A percentile compares a stretch with the other conserved stretches of the same genome.
Conservation (phyloP, 2,888 invertebrate species). For the Drosophila birchii region DNA sequence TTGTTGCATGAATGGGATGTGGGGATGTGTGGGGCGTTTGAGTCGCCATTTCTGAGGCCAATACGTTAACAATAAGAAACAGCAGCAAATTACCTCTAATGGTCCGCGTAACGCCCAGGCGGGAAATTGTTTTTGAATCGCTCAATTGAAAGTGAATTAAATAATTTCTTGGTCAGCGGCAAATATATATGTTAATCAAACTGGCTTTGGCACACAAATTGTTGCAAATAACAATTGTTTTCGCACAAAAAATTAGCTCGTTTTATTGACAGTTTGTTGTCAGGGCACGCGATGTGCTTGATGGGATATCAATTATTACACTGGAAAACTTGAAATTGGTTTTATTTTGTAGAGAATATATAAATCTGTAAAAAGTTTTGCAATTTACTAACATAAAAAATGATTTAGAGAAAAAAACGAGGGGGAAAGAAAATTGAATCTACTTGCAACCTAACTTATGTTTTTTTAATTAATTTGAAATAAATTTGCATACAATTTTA, state of each 20-base stretch:
- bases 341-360: neutral
- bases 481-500: too few species aligned
- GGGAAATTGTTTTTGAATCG: conserved; percentile 37
- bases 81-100: conserved; percentile 34
- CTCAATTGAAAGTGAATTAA: conserved; percentile 32
- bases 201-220: conserved; percentile 32
- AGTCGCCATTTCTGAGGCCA: conserved; percentile 57
- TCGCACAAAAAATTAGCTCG: conserved; percentile 16
- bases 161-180: conserved; percentile 35
- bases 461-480: too few species aligned
- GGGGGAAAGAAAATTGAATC: too few species aligned
- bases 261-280: conserved; percentile 40
- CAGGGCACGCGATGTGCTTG: conserved; percentile 32
- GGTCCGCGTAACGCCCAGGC: conserved; percentile 43
- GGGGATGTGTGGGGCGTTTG: conserved; percentile 60
- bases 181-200: conserved; percentile 36
- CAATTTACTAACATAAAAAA: too few species aligned
- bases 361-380: too few species aligned
- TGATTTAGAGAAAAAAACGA: too few species aligned
- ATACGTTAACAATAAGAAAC: conserved; percentile 42
- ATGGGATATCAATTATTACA: conserved; percentile 11
- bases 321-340: neutral
- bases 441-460: too few species aligned
- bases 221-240: conserved; percentile 26
- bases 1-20: conserved; percentile 15